These are phyloP conservation scores for Coregonus clupeaformis DNA, from an alignment of 2,113 vertebrate species.

Conservation along the genomic window DNA sequence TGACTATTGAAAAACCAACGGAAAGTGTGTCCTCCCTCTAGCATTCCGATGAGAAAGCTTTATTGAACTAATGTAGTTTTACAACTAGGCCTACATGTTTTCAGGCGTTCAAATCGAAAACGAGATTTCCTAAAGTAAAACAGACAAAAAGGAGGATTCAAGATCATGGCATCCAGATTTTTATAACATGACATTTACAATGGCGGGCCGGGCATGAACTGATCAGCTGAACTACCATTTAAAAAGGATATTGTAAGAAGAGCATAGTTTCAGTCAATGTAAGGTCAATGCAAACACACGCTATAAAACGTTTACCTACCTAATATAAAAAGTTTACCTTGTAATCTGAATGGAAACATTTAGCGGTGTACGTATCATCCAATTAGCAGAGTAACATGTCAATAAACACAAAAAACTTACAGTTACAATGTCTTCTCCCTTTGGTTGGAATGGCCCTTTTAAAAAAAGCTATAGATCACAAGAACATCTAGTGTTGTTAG, in stretches of 20 bases:
- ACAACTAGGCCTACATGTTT: not conserved
- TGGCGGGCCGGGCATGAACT: not conserved
- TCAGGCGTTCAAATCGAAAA: not conserved
- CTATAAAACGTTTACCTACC: constrained; percentile 44
- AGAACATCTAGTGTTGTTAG: not conserved
- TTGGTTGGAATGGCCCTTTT: constrained; percentile 29
- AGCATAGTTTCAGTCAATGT: not conserved
- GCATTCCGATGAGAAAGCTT: too few relatives aligned
- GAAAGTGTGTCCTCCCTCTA: too few relatives aligned
- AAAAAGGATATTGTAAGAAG: not conserved
- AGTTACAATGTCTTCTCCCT: constrained; percentile 19
- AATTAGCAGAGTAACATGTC: too few relatives aligned
- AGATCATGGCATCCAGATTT: not conserved
- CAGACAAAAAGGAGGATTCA: not conserved
- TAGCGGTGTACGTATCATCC: constrained; percentile 46
- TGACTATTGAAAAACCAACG: too few relatives aligned
- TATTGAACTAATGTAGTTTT: too few relatives aligned
- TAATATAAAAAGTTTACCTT: too few relatives aligned
- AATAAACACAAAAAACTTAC: too few relatives aligned
- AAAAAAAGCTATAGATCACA: constrained; percentile 9
- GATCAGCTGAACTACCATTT: not conserved
- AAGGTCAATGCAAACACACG: constrained; percentile 32
- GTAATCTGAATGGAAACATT: constrained; percentile 58
- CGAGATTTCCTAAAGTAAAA: not conserved
- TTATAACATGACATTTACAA: not conserved